Conservation (phyloP, 2,113 vertebrate species). For the Dicentrarchus labrax region DNA sequence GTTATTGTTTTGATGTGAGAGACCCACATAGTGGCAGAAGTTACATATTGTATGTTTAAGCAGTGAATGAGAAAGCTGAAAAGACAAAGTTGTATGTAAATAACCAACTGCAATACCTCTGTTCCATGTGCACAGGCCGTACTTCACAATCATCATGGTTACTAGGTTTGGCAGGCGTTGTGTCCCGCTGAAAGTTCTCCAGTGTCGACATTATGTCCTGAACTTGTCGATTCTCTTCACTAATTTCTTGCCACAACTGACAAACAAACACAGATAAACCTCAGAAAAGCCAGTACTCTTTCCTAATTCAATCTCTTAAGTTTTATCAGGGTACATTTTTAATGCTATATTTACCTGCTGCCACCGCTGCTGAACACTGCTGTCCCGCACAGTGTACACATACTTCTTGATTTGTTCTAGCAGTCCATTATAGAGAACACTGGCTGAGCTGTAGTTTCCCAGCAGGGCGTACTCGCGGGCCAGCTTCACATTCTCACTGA, state of each 20-base stretch:
- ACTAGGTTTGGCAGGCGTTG: slow-evolving; percentile 87
- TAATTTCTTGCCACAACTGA: slow-evolving; percentile 96
- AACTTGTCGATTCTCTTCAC: slow-evolving; percentile 93
- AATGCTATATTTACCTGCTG: slow-evolving; percentile 88
- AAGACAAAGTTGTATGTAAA: neutral
- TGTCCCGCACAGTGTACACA: slow-evolving; percentile 88
- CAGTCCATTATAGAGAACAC: slow-evolving; percentile 95
- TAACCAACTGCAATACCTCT: slow-evolving; percentile 82
- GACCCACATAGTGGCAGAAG: too few species aligned
- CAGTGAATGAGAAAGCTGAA: neutral
- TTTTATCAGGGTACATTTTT: neutral
- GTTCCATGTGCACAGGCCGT: slow-evolving; percentile 91
- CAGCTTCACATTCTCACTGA: slow-evolving; percentile 96
- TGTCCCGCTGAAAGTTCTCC: slow-evolving; percentile 92
- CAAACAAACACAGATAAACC: slow-evolving; percentile 34
- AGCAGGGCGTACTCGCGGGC: slow-evolving; percentile 96
- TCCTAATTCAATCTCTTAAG: neutral
- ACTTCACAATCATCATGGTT: slow-evolving; percentile 86
- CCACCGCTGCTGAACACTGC: slow-evolving; percentile 92
- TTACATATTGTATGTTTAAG: neutral
- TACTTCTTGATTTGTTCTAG: slow-evolving; percentile 96
- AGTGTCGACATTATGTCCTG: slow-evolving; percentile 95
- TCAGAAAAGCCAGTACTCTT: neutral
- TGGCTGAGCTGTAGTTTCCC: slow-evolving; percentile 96
- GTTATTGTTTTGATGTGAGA: too few species aligned